Base-by-base conservation (phyloP, 2,113 vertebrate genomes). In the Speoplatyrhinus poulsoni region DNA sequence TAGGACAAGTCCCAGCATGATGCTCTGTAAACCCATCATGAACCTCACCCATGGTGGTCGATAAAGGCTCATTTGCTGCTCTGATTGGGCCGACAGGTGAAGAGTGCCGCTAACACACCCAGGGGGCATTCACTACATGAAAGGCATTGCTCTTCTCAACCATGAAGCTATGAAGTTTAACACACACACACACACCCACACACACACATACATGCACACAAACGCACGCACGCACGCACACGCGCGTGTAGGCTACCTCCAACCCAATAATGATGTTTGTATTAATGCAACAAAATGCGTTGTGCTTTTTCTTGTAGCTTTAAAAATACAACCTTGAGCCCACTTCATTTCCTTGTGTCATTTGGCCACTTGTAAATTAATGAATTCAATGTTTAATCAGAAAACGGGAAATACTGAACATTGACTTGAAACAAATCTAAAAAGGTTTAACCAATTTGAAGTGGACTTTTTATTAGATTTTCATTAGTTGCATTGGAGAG, bases 391-490 rank as follows among this genome's bases (percentile, higher is more conserved):
- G 58, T 75, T 84, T 80, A 82, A 83, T 87, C 62, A 85, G 69
- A 79, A 84, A 80, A 71, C 57, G 47, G 26, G 46, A 48, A 62
- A 60, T 16, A 26, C 48, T 66, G 57, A 47, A 49, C 71, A 74
- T 55, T 36, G 63, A 33, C 41, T 68, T 71, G 66, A 71, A 77
- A 84, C 75, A 75, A 41, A 64, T 77, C 65, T 52, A 64, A 79
- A 66, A 76, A 19, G 59, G 62, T 79, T 73, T 70, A 57, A 73
- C 60, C 57, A 56, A 80, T 69, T 76, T 77, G 60, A 82, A 60
- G 62, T 75, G 70, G 12, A 4, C 69, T 67, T 86, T 83, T 84
- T 76, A 86, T 90, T 83, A 79, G 62, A 73, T 79, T 82, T 70
- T 48, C 72, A 63, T 80, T 70, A 85, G 78, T 68, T 84, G 66